Conservation (phyloP, 2,888 invertebrate species). For the Drosophila anomelani region DNA sequence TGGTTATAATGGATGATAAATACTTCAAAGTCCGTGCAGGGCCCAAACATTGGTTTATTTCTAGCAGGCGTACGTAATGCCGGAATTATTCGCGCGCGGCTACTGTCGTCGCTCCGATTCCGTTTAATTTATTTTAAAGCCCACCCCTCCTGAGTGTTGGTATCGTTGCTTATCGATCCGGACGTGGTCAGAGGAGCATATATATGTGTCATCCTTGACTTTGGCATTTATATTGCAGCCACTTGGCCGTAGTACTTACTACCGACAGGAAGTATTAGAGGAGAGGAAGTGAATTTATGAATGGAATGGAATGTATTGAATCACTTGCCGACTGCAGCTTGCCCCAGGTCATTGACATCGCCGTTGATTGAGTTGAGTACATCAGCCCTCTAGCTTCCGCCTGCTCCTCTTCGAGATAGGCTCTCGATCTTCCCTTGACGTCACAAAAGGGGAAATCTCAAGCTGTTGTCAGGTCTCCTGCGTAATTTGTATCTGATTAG, state of each 20-base stretch:
- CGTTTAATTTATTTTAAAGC: constrained; percentile 49
- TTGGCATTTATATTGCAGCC: constrained; percentile 44
- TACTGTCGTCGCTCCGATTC: constrained; percentile 6
- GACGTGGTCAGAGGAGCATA: constrained; percentile 16
- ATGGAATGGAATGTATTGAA: constrained; percentile 32
- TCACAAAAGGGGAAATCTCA: constrained; percentile 37
- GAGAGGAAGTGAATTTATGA: constrained; percentile 42
- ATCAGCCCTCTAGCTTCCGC: background rate
- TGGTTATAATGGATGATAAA: constrained; percentile 57
- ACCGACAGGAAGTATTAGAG: constrained; percentile 34
- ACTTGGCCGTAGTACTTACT: constrained; percentile 16
- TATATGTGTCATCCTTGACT: constrained; percentile 39
- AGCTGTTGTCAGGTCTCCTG: constrained; percentile 29
- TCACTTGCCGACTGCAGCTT: constrained; percentile 36
- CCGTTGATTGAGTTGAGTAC: constrained; percentile 10
- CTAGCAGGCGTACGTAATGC: constrained; percentile 55
- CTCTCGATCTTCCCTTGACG: constrained; percentile 45
- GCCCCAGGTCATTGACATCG: constrained; percentile 34
- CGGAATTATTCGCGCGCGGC: constrained; percentile 29
- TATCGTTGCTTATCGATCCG: constrained; percentile 49
- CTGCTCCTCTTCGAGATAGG: background rate
- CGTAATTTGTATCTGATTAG: constrained; percentile 34
- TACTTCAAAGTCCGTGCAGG: constrained; percentile 64
- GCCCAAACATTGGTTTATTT: constrained; percentile 55
- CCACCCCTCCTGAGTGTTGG: constrained; percentile 25